Evolutionary conservation across 2,888 invertebrate genomes (phyloP).

Genomic region (Nomada ruficornis): DNA sequence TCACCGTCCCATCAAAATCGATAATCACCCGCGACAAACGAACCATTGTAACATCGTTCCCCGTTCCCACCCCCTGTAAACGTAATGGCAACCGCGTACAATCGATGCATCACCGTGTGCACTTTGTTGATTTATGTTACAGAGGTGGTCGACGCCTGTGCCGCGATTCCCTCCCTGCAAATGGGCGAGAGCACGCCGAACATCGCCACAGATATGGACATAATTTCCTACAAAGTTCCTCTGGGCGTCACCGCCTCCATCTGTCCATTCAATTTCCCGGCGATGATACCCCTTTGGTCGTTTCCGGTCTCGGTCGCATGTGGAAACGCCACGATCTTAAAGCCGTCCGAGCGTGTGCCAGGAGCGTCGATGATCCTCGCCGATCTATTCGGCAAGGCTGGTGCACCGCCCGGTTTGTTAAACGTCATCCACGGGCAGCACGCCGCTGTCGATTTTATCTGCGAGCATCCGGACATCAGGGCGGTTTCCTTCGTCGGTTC

Average conservation of each 20-base stretch:
- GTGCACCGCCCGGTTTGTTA: conserved; percentile 97
- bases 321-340: conserved; percentile 97
- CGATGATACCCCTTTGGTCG: conserved; percentile 99
- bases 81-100: background rate
- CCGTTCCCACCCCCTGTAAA: background rate
- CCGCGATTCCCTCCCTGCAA: conserved; percentile 95
- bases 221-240: conserved; percentile 95
- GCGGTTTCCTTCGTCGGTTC: conserved; percentile 99
- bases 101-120: background rate
- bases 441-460: conserved; percentile 98
- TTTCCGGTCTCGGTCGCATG: conserved; percentile 94
- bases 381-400: conserved; percentile 96
- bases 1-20: background rate
- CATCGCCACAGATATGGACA: conserved; percentile 98
- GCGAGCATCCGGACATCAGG: conserved; percentile 97
- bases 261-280: conserved; percentile 99
- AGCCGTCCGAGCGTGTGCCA: conserved; percentile 99
- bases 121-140: conserved; percentile 56
- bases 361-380: conserved; percentile 98
- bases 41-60: background rate
- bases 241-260: conserved; percentile 97
- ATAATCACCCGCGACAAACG: background rate
- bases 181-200: conserved; percentile 95
- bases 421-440: conserved; percentile 99
- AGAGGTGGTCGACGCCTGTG: conserved; percentile 99